These are phyloP conservation scores for Epinephelus fuscoguttatus DNA, from an alignment of 2,113 vertebrate species.

Conservation along the genomic window DNA sequence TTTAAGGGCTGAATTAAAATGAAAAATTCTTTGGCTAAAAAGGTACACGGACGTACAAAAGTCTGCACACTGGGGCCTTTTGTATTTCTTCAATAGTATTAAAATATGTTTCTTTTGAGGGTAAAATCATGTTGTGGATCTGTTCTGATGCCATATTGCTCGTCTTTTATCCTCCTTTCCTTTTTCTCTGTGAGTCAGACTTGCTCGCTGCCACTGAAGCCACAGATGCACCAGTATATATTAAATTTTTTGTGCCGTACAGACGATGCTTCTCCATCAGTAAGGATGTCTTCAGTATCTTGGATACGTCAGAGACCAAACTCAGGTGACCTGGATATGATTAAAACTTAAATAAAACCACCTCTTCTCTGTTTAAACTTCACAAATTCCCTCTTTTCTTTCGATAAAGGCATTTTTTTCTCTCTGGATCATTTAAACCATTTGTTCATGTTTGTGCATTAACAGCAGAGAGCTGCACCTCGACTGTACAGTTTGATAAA, in stretches of 20 bases:
- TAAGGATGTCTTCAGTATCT: neutral
- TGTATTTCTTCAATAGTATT: neutral
- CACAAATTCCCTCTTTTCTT: neutral
- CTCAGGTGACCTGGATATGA: slow-evolving; percentile 52
- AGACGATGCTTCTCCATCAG: neutral
- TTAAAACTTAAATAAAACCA: neutral
- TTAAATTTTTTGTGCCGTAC: neutral
- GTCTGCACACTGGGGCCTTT: too few species aligned
- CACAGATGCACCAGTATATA: neutral
- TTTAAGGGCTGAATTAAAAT: neutral
- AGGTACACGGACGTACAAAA: neutral
- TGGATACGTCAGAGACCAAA: slow-evolving; percentile 6
- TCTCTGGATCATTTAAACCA: neutral
- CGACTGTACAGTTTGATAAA: slow-evolving; percentile 8
- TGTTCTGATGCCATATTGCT: slow-evolving; percentile 3
- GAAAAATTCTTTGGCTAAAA: neutral
- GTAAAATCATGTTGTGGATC: too few species aligned
- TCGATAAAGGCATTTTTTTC: slow-evolving; percentile 39
- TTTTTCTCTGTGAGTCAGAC: too few species aligned
- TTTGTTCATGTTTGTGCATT: slow-evolving; percentile 72
- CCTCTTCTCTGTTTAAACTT: neutral
- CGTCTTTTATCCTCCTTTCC: neutral
- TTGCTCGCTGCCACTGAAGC: neutral
- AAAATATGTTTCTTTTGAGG: neutral
- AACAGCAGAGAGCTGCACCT: slow-evolving; percentile 1